phyloP scores from a whole-genome alignment of 2,113 vertebrate species.

The Gallinago jamesoni region DNA sequence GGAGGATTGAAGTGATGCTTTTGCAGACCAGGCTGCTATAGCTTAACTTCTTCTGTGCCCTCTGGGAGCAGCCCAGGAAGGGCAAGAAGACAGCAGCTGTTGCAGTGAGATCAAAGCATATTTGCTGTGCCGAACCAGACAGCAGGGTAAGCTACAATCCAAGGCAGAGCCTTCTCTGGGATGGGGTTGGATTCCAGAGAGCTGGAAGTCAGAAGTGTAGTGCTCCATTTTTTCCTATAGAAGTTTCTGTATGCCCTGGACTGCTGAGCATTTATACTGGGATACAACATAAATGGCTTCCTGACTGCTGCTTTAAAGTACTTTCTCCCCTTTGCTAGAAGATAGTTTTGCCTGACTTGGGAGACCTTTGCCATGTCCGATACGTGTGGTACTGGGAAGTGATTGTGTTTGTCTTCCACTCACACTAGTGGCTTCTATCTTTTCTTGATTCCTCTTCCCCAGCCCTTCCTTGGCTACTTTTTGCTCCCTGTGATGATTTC shows the following conservation, averaged over 20 bases:
- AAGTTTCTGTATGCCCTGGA: background rate
- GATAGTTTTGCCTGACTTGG: background rate
- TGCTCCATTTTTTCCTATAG: background rate
- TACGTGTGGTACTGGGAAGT: rapidly evolving
- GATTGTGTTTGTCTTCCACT: background rate
- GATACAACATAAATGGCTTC: background rate
- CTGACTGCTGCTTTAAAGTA: background rate
- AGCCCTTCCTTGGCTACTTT: background rate
- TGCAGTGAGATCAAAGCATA: background rate
- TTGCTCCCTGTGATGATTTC: background rate
- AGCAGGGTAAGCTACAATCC: background rate
- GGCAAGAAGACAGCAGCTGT: background rate
- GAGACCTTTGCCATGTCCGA: background rate
- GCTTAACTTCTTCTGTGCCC: background rate
- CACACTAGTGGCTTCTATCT: background rate
- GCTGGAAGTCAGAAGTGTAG: background rate
- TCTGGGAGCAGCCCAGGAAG: background rate
- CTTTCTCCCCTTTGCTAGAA: background rate
- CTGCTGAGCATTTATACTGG: background rate
- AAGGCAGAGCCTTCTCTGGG: background rate
- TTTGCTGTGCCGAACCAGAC: background rate
- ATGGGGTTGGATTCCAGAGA: background rate
- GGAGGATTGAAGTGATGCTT: background rate
- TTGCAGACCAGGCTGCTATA: background rate
- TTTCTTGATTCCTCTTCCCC: background rate